Evolutionary conservation across 1,140 invertebrate species (phyloP).

Genomic region (Drosophila pandora): DNA sequence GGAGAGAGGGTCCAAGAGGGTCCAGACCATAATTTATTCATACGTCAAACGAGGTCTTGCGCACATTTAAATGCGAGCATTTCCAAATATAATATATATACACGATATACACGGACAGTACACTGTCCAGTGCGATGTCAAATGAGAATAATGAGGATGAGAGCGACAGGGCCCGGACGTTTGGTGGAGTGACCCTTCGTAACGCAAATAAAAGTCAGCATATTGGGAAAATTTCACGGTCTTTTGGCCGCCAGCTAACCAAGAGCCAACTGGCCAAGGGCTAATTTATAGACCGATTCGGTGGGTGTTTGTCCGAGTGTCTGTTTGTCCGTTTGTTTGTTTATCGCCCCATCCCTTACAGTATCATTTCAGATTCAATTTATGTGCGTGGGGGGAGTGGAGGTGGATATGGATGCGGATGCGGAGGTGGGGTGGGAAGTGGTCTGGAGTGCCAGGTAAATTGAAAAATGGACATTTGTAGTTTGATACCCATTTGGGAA

Average conservation of each 20-base stretch:
- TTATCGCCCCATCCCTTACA: constrained; percentile 24
- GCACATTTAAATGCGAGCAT: constrained; percentile 44
- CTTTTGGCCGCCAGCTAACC: constrained; percentile 63
- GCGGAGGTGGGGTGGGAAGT: constrained; percentile 2
- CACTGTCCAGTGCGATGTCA: constrained; percentile 48
- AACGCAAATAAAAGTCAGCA: constrained; percentile 63
- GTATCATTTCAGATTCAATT: constrained; percentile 64
- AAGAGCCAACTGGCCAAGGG: constrained; percentile 47
- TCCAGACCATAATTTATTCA: constrained; percentile 60
- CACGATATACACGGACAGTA: constrained; percentile 14
- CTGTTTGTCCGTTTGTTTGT: constrained; percentile 35
- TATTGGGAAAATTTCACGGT: constrained; percentile 81
- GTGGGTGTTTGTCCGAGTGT: constrained; percentile 65
- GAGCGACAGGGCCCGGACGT: constrained; percentile 6
- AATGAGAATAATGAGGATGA: constrained; percentile 37
- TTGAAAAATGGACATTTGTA: constrained; percentile 79
- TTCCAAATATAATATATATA: constrained; percentile 3
- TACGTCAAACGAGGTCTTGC: constrained; percentile 35
- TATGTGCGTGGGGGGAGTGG: constrained; percentile 40
- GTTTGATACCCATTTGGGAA: constrained; percentile 64
- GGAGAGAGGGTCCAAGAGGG: constrained; percentile 10
- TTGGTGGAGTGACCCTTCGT: constrained; percentile 16
- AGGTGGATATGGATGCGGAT: neutral
- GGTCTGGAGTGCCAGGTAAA: constrained; percentile 57
- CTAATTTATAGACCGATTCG: constrained; percentile 77